Percentiles rank a stretch among this genome's conserved stretches.
These are phyloP conservation scores for Pissodes strobi DNA, from an alignment of 1,140 invertebrate species.

Conservation along the genomic window DNA sequence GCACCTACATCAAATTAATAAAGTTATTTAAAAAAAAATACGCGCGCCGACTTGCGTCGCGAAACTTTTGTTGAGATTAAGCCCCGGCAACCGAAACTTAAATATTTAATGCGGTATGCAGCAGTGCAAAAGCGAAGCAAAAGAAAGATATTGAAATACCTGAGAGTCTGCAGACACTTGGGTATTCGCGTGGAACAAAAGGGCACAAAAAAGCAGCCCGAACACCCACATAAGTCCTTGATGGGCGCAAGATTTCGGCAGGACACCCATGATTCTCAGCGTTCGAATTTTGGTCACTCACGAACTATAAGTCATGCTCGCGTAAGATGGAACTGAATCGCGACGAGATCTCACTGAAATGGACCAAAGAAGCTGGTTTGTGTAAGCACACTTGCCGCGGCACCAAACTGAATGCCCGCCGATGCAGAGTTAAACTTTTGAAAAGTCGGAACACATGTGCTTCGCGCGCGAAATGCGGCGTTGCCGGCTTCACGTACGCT, in stretches of 20 bases:
- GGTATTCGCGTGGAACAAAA: constrained; percentile 13
- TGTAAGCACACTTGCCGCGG: not conserved
- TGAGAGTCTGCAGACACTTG: constrained; percentile 16
- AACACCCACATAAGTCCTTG: constrained; percentile 21
- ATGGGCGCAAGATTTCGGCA: constrained; percentile 8
- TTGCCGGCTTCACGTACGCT: too few relatives aligned
- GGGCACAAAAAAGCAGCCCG: constrained; percentile 23
- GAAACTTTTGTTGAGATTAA: too few relatives aligned
- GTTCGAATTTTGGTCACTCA: constrained; percentile 15
- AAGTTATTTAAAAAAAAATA: too few relatives aligned
- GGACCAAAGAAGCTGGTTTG: constrained; percentile 27
- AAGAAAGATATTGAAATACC: constrained; percentile 11
- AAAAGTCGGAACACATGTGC: constrained; percentile 25
- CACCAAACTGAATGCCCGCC: constrained; percentile 30
- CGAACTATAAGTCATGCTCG: constrained; percentile 21
- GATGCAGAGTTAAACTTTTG: constrained; percentile 16
- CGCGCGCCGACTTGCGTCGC: too few relatives aligned
- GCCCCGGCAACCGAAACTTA: too few relatives aligned
- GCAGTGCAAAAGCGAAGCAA: not conserved
- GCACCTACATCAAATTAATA: too few relatives aligned
- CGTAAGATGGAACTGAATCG: constrained; percentile 10
- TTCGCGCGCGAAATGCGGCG: constrained; percentile 8
- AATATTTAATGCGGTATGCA: too few relatives aligned
- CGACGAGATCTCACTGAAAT: constrained; percentile 13
- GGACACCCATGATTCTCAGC: constrained; percentile 8